These are phyloP conservation scores for Bergia puertoricense DNA, from an alignment of 92 coral and sea anemone genomes.

Conservation along the genomic window DNA sequence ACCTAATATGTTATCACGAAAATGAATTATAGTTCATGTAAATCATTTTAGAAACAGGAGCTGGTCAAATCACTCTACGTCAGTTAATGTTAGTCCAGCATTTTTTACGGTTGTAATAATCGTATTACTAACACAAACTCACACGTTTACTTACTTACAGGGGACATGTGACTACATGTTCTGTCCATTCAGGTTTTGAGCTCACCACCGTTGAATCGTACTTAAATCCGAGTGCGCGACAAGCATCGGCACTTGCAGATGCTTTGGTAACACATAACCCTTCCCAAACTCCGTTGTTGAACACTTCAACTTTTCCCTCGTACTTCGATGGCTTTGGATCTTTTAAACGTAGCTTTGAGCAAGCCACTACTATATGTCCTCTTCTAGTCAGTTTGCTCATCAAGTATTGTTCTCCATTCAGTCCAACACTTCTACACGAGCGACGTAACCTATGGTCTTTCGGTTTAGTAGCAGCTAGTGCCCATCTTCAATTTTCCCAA, in stretches of 20 bases:
- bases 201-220: conserved; percentile 24
- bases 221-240: not conserved
- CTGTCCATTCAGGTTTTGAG: conserved; percentile 29
- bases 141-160: not conserved
- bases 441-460: not conserved
- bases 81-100: too few relatives aligned
- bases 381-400: not conserved
- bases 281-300: conserved; percentile 24
- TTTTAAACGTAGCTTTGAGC: conserved; percentile 39
- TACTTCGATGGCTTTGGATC: conserved; percentile 24
- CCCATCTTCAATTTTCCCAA: conserved; percentile 37
- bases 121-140: too few relatives aligned
- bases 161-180: conserved; percentile 8
- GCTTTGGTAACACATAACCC: conserved; percentile 32
- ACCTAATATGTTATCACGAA: too few relatives aligned
- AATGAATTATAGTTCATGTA: too few relatives aligned
- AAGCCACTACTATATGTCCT: not conserved
- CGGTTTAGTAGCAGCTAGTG: not conserved
- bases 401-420: not conserved
- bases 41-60: too few relatives aligned
- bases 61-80: too few relatives aligned
- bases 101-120: not conserved
- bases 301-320: conserved; percentile 43
- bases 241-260: not conserved
- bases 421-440: not conserved